phyloP scores from a whole-genome alignment of 2,113 vertebrate species.

The Rhinoderma darwinii region DNA sequence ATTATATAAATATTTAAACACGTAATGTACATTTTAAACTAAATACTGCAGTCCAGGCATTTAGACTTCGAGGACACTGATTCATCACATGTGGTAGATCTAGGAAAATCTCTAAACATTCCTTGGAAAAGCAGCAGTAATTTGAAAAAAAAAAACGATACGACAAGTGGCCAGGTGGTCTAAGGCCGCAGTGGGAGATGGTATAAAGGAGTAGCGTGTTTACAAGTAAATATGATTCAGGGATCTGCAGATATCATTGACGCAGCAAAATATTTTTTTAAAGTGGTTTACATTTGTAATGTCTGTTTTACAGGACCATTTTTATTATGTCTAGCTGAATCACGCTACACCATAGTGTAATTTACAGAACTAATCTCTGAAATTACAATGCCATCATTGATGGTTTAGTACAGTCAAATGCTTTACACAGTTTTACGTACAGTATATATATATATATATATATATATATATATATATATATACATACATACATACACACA shows the following conservation, averaged over 20 bases:
- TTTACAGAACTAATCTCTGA: neutral
- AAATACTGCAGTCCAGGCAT: constrained; percentile 64
- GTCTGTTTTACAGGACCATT: neutral
- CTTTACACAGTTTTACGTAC: too few species aligned
- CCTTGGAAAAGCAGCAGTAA: constrained; percentile 36
- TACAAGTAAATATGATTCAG: constrained; percentile 32
- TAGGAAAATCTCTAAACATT: constrained; percentile 76
- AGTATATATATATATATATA: too few species aligned
- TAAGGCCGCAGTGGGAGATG: neutral
- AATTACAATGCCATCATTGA: neutral
- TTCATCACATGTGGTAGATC: constrained; percentile 71
- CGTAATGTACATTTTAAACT: constrained; percentile 66
- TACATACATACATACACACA: too few species aligned
- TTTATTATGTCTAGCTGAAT: constrained; percentile 40
- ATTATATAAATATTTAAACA: constrained; percentile 78
- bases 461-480: too few species aligned
- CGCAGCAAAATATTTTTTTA: neutral
- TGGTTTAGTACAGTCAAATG: neutral
- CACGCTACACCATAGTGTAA: neutral
- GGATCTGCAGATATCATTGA: neutral
- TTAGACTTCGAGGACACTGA: constrained; percentile 68
- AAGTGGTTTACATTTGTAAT: constrained; percentile 15
- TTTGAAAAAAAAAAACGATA: neutral
- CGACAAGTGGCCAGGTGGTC: constrained; percentile 45
- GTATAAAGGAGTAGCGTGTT: neutral